These are phyloP conservation scores for Mormyrus lacerda DNA, from an alignment of 2,113 vertebrate genomes.

Conservation along the genomic window DNA sequence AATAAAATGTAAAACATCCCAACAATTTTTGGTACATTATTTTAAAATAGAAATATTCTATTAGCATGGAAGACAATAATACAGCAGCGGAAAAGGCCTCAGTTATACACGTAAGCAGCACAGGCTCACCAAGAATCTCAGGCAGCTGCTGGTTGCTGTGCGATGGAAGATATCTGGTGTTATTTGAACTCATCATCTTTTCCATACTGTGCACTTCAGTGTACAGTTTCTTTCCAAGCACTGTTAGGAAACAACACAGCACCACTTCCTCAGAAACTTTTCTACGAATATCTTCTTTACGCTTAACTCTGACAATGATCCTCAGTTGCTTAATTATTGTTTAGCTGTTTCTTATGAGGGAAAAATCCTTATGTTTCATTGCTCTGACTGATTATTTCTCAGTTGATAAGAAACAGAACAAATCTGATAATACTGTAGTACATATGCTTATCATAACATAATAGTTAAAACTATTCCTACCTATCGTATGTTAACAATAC, in stretches of 20 bases:
- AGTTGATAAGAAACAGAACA: not conserved
- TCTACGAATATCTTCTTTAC: not conserved
- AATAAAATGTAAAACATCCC: not conserved
- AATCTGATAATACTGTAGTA: not conserved
- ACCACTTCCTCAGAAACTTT: not conserved
- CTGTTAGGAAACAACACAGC: not conserved
- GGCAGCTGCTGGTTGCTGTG: not conserved
- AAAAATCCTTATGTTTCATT: not conserved
- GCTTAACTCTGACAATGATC: not conserved
- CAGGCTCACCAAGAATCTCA: constrained; percentile 36
- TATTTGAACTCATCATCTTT: not conserved
- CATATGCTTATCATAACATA: not conserved
- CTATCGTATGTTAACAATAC: not conserved
- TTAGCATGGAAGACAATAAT: not conserved
- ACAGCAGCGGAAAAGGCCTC: not conserved
- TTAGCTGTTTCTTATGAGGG: not conserved
- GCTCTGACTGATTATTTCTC: not conserved
- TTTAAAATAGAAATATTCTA: not conserved
- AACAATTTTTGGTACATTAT: not conserved
- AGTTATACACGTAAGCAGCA: not conserved
- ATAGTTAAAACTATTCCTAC: not conserved
- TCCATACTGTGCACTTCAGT: not conserved
- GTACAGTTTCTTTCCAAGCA: not conserved
- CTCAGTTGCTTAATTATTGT: not conserved
- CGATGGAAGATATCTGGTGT: not conserved